Evolutionary conservation across 2,113 vertebrate genomes (phyloP), one percentile per base, ranked within the genome.

Genomic region (Ctenodactylus gundi): DNA sequence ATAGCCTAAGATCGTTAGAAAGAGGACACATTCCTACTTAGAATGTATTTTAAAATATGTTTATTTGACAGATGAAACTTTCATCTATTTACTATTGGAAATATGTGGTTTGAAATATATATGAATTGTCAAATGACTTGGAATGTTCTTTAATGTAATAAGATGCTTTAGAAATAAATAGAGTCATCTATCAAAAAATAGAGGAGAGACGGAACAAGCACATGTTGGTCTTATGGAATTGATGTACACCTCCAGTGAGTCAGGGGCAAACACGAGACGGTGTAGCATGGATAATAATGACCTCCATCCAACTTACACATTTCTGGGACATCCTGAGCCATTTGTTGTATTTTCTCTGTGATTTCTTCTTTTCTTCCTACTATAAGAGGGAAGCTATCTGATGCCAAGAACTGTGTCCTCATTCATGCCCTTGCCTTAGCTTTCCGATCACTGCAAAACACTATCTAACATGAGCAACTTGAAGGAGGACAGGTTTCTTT

Each of bases 291-390:
- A 14, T 7, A 1, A 53, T 13, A 20, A 4, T 4, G 27, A 29
- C 60, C 15, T 8, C 17, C 44, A 17, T 11, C 17, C 0, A n/a
- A 7, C 1, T 1, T 29, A 36, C 7, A 39, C 12, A 15, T 15
- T 31, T 15, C 23, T 12, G 6, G 34, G 23, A 4, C 31, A 46
- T 15, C 29, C 3, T 39, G 6, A 64, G 46, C 49, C 10, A 25
- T n/a, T 57, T 6, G 27, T 55, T 78, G 10, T 44, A 34, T 76
- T 81, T 83, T 73, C 65, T 29, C 15, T 20, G 34, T 4, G 67
- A 44, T 60, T 8, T 46, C n/a, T 77, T 21, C 31, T 64, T 10
- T 46, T 55, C 0, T 8, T 23, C 36, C n/a, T 58, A n/a, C n/a
- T n/a, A n/a, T 46, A 51, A 62, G 29, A 20, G 7, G 21, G 25